phyloP scores from a whole-genome alignment of 2,113 vertebrate species.

The Ondatra zibethicus region DNA sequence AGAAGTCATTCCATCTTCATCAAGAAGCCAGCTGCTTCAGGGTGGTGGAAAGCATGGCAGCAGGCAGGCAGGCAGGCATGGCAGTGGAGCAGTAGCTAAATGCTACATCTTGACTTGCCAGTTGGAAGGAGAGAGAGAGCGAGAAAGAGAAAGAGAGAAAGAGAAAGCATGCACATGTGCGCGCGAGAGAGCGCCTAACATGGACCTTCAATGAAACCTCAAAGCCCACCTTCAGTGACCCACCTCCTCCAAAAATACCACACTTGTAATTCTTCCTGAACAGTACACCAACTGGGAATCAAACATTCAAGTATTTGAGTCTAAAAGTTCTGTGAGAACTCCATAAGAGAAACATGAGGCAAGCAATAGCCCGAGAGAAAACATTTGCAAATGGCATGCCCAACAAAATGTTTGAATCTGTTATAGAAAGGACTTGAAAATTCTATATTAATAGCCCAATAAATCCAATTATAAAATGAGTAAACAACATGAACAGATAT shows the following conservation, averaged over 20 bases:
- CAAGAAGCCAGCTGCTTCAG: neutral
- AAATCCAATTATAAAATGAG: neutral
- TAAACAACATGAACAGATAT: conserved; percentile 17
- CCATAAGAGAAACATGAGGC: neutral
- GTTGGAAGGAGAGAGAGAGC: neutral
- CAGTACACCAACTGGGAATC: neutral
- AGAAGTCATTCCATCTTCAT: neutral
- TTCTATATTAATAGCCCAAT: neutral
- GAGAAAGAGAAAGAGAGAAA: neutral
- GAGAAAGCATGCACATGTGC: too few species aligned
- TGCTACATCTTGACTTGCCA: neutral
- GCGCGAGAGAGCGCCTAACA: neutral
- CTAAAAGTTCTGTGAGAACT: conserved; percentile 5
- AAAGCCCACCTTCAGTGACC: neutral
- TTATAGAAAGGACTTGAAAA: conserved; percentile 18
- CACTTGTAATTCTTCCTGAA: neutral
- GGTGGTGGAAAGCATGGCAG: neutral
- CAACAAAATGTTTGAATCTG: neutral
- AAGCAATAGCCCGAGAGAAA: conserved; percentile 41
- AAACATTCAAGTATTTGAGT: neutral
- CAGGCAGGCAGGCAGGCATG: neutral
- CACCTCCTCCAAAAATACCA: neutral
- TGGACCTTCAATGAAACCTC: neutral
- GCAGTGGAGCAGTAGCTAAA: neutral
- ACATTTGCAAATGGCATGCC: neutral